These are phyloP conservation scores for Lissocephala sabroskyi DNA, from an alignment of 2,888 invertebrate genomes.

Conservation along the genomic window DNA sequence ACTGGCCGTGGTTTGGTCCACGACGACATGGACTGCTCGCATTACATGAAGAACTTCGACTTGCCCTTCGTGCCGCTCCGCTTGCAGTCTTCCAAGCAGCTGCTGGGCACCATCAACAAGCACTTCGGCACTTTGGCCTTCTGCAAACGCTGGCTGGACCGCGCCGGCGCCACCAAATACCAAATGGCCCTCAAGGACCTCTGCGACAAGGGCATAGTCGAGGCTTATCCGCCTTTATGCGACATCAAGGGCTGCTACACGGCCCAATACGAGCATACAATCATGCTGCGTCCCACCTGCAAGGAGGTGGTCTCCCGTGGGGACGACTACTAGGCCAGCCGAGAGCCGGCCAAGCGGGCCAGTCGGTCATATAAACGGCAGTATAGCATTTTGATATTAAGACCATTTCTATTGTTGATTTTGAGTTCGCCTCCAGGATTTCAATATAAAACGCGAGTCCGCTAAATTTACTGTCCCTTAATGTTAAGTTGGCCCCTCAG, in stretches of 20 bases:
- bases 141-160: constrained; percentile 98
- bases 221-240: constrained; percentile 98
- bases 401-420: constrained; percentile 47
- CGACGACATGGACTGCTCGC: constrained; percentile 99
- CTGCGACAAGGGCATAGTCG: constrained; percentile 98
- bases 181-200: constrained; percentile 98
- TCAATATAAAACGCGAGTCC: constrained; percentile 16
- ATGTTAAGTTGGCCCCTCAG: not conserved
- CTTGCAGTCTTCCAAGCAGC: constrained; percentile 93
- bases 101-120: constrained; percentile 94
- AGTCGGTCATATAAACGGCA: constrained; percentile 15
- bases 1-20: constrained; percentile 96
- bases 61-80: constrained; percentile 91
- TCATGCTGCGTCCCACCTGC: constrained; percentile 96
- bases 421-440: too few species aligned
- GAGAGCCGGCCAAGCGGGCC: not conserved
- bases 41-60: constrained; percentile 99
- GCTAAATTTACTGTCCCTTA: too few species aligned
- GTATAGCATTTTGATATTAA: constrained; percentile 36
- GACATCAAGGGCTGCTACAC: constrained; percentile 98
- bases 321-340: constrained; percentile 82
- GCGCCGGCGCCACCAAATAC: constrained; percentile 96
- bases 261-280: constrained; percentile 99
- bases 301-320: constrained; percentile 98
- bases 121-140: constrained; percentile 98